Percentiles rank a stretch among this genome's conserved stretches.
Evolutionary conservation across 1,140 invertebrate genomes (phyloP).

Genomic region (Drosophila murphyi): DNA sequence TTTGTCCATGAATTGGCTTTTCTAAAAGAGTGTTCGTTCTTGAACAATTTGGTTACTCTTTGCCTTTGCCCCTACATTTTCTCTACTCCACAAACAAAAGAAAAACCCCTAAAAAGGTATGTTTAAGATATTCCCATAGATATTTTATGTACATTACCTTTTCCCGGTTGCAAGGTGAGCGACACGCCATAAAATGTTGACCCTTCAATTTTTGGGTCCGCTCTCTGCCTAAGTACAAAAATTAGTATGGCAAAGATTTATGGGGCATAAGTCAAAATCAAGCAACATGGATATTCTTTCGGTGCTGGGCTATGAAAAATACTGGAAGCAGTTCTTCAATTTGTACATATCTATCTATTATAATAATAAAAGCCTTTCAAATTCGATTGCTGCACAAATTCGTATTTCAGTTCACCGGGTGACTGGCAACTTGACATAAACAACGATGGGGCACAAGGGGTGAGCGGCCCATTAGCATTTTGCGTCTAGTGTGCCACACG

Average conservation of each 20-base stretch:
- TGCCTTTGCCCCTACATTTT: no score
- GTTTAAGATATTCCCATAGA: neutral
- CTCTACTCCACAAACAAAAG: neutral
- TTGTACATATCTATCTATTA: constrained; percentile 1
- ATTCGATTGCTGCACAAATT: neutral
- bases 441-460: neutral
- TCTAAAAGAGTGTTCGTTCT: constrained; percentile 8
- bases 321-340: no score
- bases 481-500: constrained; percentile 26
- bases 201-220: no score
- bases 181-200: no score
- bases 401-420: neutral
- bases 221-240: no score
- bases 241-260: no score
- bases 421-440: constrained; percentile 20
- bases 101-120: neutral
- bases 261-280: no score
- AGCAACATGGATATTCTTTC: no score
- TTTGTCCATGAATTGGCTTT: no score
- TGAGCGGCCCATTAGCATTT: constrained; percentile 29
- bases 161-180: no score
- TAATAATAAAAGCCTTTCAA: neutral
- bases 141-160: neutral
- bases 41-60: constrained; percentile 3
- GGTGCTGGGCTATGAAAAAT: no score